phyloP scores from a whole-genome alignment of 1,140 invertebrate species.

The Olivierus martensii region DNA sequence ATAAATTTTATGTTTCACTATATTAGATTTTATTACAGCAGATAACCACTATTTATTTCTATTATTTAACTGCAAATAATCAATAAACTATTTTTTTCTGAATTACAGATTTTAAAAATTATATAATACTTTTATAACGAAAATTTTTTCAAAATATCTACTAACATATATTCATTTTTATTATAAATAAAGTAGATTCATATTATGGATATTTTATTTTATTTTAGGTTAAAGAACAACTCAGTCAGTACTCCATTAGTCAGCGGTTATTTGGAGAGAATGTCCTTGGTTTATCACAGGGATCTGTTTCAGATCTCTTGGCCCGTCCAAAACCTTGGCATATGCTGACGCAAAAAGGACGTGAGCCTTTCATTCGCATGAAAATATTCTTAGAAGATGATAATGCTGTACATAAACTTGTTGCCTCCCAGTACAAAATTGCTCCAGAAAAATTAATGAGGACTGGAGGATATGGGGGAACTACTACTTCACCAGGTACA shows the following conservation, averaged over 20 bases:
- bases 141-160: too few species aligned
- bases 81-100: too few species aligned
- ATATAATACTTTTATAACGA: too few species aligned
- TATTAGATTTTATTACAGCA: too few species aligned
- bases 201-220: neutral
- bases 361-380: slow-evolving; percentile 96
- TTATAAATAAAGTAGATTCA: too few species aligned
- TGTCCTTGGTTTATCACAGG: slow-evolving; percentile 89
- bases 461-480: slow-evolving; percentile 63
- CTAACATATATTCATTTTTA: too few species aligned
- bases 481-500: neutral
- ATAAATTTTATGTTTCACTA: too few species aligned
- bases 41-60: too few species aligned
- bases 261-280: slow-evolving; percentile 98
- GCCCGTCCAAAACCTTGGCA: slow-evolving; percentile 96
- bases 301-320: slow-evolving; percentile 85
- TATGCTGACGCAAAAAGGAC: slow-evolving; percentile 91
- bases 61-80: too few species aligned
- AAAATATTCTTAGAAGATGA: slow-evolving; percentile 96
- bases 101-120: too few species aligned
- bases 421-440: slow-evolving; percentile 95
- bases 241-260: slow-evolving; percentile 97
- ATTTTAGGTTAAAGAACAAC: slow-evolving; percentile 62
- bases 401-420: slow-evolving; percentile 89
- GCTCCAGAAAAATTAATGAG: slow-evolving; percentile 91